Conservation (phyloP, 2,888 invertebrate species). For the Enchytraeus crypticus region DNA sequence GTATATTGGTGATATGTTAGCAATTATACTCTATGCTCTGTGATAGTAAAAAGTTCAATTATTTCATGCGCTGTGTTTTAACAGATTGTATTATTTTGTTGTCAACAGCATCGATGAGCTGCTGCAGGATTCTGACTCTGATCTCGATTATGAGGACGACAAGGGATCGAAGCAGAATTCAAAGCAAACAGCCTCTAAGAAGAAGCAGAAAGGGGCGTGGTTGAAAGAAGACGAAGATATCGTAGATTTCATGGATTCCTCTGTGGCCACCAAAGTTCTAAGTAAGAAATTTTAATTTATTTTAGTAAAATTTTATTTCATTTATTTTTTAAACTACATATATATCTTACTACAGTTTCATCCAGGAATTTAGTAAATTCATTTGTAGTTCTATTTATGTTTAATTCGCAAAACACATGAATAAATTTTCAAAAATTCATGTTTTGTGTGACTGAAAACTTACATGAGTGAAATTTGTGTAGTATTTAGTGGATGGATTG, state of each 20-base stretch:
- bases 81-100: no score
- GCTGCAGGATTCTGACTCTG: not conserved
- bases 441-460: not conserved
- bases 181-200: not conserved
- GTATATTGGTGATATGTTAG: no score
- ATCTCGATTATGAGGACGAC: not conserved
- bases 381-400: no score
- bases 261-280: not conserved
- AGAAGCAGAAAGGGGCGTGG: not conserved
- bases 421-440: not conserved
- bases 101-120: not conserved
- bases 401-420: no score
- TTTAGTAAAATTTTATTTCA: not conserved
- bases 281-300: not conserved
- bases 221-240: not conserved
- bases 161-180: not conserved
- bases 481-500: no score
- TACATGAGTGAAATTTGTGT: no score
- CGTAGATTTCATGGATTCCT: not conserved
- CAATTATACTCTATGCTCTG: no score
- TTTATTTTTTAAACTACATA: no score
- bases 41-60: no score
- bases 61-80: no score
- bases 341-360: no score
- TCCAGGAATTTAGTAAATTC: no score